Evolutionary conservation across 1,140 invertebrate genomes (phyloP).

Genomic region (Ectropis grisescens): DNA sequence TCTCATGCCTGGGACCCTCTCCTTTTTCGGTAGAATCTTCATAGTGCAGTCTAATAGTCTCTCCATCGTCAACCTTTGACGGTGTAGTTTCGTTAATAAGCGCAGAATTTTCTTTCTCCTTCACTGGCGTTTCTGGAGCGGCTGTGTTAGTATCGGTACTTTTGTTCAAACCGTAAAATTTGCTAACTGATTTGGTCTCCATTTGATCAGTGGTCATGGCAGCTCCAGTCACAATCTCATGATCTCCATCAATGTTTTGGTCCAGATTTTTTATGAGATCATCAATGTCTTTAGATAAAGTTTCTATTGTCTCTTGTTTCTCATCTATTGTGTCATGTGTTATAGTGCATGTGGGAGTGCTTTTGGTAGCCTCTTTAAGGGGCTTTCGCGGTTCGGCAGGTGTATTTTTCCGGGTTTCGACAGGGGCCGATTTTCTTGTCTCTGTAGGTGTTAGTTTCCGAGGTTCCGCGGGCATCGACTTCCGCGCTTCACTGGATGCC

Average conservation of each 20-base stretch:
- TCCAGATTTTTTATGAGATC: conserved; percentile 55
- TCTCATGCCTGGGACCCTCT: conserved; percentile 43
- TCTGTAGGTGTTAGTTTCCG: too few relatives aligned
- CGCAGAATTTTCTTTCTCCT: conserved; percentile 52
- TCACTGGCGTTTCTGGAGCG: conserved; percentile 52
- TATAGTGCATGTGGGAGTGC: conserved; percentile 28
- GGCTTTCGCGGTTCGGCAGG: too few relatives aligned
- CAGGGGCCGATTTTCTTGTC: conserved; percentile 20
- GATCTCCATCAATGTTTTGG: conserved; percentile 51
- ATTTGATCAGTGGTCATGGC: conserved; percentile 33
- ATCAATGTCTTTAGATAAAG: conserved; percentile 56
- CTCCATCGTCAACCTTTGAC: conserved; percentile 54
- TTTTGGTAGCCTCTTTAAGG: conserved; percentile 22
- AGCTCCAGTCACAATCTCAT: conserved; percentile 38
- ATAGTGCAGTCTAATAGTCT: conserved; percentile 57
- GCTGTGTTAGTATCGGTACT: conserved; percentile 45
- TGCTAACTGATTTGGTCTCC: conserved; percentile 40
- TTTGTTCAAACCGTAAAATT: conserved; percentile 35
- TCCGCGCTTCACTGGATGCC: conserved; percentile 7
- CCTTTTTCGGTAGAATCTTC: conserved; percentile 49
- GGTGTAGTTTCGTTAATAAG: conserved; percentile 53
- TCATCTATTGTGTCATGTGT: conserved; percentile 34
- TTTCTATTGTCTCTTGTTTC: conserved; percentile 48
- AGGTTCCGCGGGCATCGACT: conserved; percentile 7
- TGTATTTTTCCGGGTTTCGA: too few relatives aligned